Conservation (phyloP, 2,888 invertebrate species). For the Oscheius onirici region DNA sequence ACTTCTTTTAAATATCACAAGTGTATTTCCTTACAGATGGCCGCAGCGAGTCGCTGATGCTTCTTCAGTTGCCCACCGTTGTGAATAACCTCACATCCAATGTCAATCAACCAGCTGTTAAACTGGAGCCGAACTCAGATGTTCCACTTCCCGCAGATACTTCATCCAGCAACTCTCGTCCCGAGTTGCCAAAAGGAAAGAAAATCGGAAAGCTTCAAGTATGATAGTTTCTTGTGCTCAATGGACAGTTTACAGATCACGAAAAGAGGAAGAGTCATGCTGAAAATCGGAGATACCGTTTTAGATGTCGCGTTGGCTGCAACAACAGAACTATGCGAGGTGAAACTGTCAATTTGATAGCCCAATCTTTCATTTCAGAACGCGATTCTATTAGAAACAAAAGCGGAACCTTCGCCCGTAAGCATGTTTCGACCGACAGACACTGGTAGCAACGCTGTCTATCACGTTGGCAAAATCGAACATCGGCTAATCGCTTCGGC, state of each 20-base stretch:
- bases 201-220: constrained; percentile 46
- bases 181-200: constrained; percentile 22
- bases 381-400: constrained; percentile 26
- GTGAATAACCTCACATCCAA: constrained; percentile 11
- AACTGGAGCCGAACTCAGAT: neutral
- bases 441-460: constrained; percentile 20
- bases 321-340: constrained; percentile 5
- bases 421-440: neutral
- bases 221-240: neutral
- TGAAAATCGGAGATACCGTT: neutral
- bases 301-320: constrained; percentile 4
- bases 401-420: neutral
- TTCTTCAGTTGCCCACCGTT: constrained; percentile 29
- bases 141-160: neutral
- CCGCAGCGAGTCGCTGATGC: constrained; percentile 4
- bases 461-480: constrained; percentile 24
- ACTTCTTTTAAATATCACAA: neutral
- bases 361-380: constrained; percentile 6
- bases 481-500: constrained; percentile 27
- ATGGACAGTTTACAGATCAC: neutral
- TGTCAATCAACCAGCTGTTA: neutral
- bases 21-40: neutral
- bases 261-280: constrained; percentile 3
- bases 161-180: neutral
- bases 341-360: neutral